A percentile compares a stretch with the other conserved stretches of the same genome.
These are phyloP conservation scores for Pelecanus crispus DNA, from an alignment of 2,113 vertebrate species.

Conservation along the genomic window DNA sequence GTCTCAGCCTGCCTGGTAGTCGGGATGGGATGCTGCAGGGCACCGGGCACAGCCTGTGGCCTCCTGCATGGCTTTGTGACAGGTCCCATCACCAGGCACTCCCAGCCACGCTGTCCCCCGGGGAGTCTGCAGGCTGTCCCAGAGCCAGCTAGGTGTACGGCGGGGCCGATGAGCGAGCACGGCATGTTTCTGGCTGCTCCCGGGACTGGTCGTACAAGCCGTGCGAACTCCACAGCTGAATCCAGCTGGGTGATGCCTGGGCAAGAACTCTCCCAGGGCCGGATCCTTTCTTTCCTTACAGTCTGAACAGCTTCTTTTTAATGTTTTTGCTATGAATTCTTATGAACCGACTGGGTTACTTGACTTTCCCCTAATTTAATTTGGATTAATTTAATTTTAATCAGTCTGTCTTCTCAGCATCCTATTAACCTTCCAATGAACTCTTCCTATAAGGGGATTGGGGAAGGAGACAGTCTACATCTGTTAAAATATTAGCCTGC, in stretches of 20 bases:
- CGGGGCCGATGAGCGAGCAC: neutral
- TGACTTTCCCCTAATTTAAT: conserved; percentile 43
- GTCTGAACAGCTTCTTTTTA: neutral
- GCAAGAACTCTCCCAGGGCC: neutral
- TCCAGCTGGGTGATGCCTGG: neutral
- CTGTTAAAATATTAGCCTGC: neutral
- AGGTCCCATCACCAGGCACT: neutral
- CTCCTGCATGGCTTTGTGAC: neutral
- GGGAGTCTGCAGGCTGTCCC: neutral
- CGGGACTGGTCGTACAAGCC: neutral
- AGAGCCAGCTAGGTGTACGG: neutral
- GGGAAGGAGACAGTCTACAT: neutral
- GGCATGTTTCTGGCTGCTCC: neutral
- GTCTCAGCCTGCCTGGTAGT: neutral
- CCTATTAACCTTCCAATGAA: conserved; percentile 51
- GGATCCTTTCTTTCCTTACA: neutral
- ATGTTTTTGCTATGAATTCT: neutral
- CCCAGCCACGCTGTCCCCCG: neutral
- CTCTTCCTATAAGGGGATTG: neutral
- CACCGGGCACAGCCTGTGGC: neutral
- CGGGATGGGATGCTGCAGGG: fast-evolving
- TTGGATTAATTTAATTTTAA: conserved; percentile 51
- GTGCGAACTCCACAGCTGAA: neutral
- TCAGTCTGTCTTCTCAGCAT: conserved; percentile 31
- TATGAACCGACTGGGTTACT: neutral